These are phyloP conservation scores for Bubo bubo DNA, from an alignment of 2,113 vertebrate species.

Conservation along the genomic window DNA sequence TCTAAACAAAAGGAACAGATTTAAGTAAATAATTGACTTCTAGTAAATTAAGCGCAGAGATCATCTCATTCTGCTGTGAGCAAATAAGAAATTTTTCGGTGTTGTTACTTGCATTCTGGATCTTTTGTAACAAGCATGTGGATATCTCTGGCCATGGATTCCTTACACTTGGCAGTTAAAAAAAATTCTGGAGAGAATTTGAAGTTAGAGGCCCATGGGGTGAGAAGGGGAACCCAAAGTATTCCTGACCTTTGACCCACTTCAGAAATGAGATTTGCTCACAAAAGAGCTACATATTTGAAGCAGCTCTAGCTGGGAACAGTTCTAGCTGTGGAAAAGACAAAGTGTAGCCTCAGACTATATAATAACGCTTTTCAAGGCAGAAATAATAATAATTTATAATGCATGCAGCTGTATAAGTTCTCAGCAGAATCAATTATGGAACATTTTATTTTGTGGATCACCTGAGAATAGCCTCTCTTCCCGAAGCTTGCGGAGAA, in stretches of 20 bases:
- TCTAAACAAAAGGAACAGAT: background rate
- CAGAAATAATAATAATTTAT: conserved; percentile 37
- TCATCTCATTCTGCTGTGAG: background rate
- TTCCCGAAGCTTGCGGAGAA: background rate
- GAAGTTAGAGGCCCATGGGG: background rate
- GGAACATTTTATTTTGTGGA: conserved; percentile 44
- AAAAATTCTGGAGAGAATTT: background rate
- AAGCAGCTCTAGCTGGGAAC: background rate
- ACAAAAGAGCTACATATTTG: background rate
- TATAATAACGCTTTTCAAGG: conserved; percentile 11
- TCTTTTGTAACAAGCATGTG: background rate
- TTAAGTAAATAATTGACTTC: background rate
- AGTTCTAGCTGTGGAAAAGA: background rate
- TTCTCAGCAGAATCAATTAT: conserved; percentile 45
- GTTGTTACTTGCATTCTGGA: background rate
- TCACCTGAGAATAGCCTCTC: conserved; percentile 56
- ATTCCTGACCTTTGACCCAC: background rate
- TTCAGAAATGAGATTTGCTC: background rate
- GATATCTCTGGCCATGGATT: background rate
- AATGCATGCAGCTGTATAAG: conserved; percentile 35
- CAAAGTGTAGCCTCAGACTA: background rate
- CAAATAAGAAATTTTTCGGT: background rate
- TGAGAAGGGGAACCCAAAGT: background rate
- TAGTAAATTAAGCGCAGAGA: background rate
- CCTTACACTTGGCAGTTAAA: background rate